Conservation (phyloP, 1,140 invertebrate species). For the Pogonomyrmex californicus region DNA sequence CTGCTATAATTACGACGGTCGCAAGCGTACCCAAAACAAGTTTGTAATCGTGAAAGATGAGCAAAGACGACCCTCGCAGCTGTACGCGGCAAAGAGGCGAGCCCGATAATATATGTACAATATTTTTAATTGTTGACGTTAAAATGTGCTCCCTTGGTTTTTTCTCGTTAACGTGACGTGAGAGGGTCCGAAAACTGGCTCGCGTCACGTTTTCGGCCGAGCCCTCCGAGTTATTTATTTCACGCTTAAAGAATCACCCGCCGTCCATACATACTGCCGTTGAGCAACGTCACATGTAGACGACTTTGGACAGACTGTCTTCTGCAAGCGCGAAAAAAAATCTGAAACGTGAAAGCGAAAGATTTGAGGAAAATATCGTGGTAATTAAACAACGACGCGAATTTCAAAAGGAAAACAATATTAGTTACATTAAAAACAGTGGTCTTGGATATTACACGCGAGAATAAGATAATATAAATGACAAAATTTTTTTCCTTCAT, state of each 20-base stretch:
- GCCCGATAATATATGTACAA: slow-evolving; percentile 75
- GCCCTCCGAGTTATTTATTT: slow-evolving; percentile 79
- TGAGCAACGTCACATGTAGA: slow-evolving; percentile 64
- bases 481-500: neutral
- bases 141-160: slow-evolving; percentile 75
- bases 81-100: slow-evolving; percentile 43
- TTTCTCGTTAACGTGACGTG: slow-evolving; percentile 76
- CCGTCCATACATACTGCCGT: slow-evolving; percentile 69
- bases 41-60: slow-evolving; percentile 51
- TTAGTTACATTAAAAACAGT: neutral
- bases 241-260: slow-evolving; percentile 79
- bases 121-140: slow-evolving; percentile 81
- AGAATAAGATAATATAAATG: neutral
- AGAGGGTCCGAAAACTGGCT: slow-evolving; percentile 73
- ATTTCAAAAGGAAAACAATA: neutral
- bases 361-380: slow-evolving; percentile 37
- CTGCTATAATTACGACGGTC: slow-evolving; percentile 50
- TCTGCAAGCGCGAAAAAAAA: slow-evolving; percentile 68
- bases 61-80: slow-evolving; percentile 42
- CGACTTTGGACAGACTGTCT: slow-evolving; percentile 76
- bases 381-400: slow-evolving; percentile 56
- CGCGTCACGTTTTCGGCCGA: slow-evolving; percentile 75
- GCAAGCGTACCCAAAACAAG: slow-evolving; percentile 51
- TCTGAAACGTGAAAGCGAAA: slow-evolving; percentile 50
- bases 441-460: neutral